A percentile compares a stretch with the other conserved stretches of the same genome.
Conservation (phyloP, 2,888 invertebrate species). For the Chrysolina oricalcia region DNA sequence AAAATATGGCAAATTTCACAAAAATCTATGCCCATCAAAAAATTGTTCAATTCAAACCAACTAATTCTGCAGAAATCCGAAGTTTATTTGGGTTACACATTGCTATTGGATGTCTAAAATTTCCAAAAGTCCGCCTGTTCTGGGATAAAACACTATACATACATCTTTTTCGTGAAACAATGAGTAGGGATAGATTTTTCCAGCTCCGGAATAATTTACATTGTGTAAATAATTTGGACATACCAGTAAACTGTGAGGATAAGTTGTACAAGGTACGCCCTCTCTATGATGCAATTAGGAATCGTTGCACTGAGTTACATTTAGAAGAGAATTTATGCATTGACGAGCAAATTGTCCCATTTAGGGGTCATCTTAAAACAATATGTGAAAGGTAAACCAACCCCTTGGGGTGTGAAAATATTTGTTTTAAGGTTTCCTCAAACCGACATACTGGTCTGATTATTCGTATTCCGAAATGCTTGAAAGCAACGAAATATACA, state of each 20-base stretch:
- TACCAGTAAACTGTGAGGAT: conserved; percentile 13
- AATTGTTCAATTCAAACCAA: background rate
- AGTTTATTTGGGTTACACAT: conserved; percentile 14
- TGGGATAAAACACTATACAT: conserved; percentile 8
- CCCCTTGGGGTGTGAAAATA: no score
- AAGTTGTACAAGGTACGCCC: conserved; percentile 3
- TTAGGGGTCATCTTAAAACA: background rate
- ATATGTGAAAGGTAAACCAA: no score
- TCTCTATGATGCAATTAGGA: conserved; percentile 12
- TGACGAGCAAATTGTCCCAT: background rate
- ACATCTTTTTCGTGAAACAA: conserved; percentile 14
- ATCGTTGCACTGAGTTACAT: conserved; percentile 10
- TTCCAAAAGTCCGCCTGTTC: conserved; percentile 16
- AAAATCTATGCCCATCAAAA: conserved; percentile 1
- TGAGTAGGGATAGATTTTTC: conserved; percentile 23
- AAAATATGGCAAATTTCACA: conserved; percentile 12
- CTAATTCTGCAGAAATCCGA: conserved; percentile 1
- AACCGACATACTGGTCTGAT: no score
- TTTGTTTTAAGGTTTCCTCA: no score
- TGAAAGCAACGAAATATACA: no score
- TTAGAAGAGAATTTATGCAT: conserved; percentile 4
- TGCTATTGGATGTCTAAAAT: conserved; percentile 16
- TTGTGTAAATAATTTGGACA: conserved; percentile 6
- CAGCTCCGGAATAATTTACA: conserved; percentile 9
- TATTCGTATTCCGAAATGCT: no score